Base-by-base conservation (phyloP, 1,140 invertebrate genomes). In the Papilio glaucus region DNA sequence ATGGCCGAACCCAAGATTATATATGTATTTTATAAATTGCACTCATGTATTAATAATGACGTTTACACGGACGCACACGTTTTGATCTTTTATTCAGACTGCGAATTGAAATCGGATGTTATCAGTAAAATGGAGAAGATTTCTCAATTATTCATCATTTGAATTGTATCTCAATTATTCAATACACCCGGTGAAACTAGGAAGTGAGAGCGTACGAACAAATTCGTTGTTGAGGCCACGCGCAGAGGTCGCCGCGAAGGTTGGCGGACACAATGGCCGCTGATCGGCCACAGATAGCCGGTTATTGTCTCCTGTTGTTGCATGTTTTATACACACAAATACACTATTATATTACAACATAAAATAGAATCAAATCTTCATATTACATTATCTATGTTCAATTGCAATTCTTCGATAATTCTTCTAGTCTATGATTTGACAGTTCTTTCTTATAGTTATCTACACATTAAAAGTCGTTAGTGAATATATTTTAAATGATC, bases 181-280 rank as follows among this genome's bases (percentile, higher is more conserved):
- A 70, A 53, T 24, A 65, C 45, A 15, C 38, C 69, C 24, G 73
- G 74, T 71, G 60, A 75, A 77, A 74, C 81, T 76, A 80, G 81
- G 78, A 82, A 80, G 77, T 78, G 62, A 76, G 57, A 80, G 77
- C 24, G 70, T 37, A 38, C 12, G 65, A 57, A 49, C 74, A 70
- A 76, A 77, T 80, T 78, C 63, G 72, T 74, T 29, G 33, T 12
- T 69, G 75, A 77, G 76, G 76, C 71, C 76, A 53, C 39, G 10
- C 68, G 38, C 24, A 53, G 72, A 80, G 80, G 80, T 72, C 78
- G 72, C 24, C 60, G 9, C 61, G 75, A 82, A 82, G 81, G 81
- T 76, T 80, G 75, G 73, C 68, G 71, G 73, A 71, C 49, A 57
- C 49, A 65, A 65, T 65, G 37, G 62, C 39, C 39, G 24, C 21